Base-by-base conservation (phyloP, 2,888 invertebrate genomes). In the Drosophila nr. fundita region DNA sequence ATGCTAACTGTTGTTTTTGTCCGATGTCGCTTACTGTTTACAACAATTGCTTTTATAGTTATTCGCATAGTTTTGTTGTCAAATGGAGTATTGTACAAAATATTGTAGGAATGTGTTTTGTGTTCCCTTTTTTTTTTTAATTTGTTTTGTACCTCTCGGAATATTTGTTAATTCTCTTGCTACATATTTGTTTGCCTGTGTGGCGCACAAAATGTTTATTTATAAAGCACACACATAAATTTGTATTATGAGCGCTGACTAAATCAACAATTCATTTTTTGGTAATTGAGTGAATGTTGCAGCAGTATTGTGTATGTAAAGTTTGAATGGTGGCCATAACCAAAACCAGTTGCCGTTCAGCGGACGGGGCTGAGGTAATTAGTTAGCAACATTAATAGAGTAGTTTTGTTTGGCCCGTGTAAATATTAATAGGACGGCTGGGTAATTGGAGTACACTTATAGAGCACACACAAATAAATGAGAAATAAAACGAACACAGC, bases 171-270 rank as follows among this genome's bases (percentile, higher is more conserved):
- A 76, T 67, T 57, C 76, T 63, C 38, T 71, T 63, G 55, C 76
- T 68, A 74, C 65, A 72, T 76, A 79, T 80, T 85, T 78, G 75
- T 72, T 45, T 45, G 78, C 78, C 76, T 78, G 74, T 81, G 49
- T 76, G 72, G 79, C 83, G 76, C 55, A 81, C 77, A 82, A 76
- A 85, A 78, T 85, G 78, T 80, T 83, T 85, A 78, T 87, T 82
- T 82, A 71, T 87, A 74, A 76, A 77, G 75, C 77, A 84, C 66
- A 78, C 72, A 72, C 54, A 60, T 84, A 79, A 75, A 80, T 82
- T 85, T 82, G 76, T 85, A 78, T 80, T 80, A 80, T 80, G 76
- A 73, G 63, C 72, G 86, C 86, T 80, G 83, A 85, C 80, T 75
- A 77, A 87, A 79, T 75, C 68, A 80, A 84, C 78, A 82, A 64